phyloP scores from a whole-genome alignment of 2,113 vertebrate genomes.

The Turnix velox region DNA sequence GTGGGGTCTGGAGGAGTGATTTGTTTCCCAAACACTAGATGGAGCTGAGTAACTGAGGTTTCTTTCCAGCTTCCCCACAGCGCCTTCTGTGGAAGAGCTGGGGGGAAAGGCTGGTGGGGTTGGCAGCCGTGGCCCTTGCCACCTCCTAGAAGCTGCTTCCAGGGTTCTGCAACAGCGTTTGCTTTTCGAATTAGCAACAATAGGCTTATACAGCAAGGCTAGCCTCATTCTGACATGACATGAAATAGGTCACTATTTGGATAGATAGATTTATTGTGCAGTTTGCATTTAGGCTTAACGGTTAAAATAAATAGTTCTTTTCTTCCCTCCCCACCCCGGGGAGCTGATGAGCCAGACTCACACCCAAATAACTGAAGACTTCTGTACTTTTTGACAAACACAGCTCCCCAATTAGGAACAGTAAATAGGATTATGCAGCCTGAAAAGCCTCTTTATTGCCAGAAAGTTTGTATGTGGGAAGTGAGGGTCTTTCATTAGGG shows the following conservation, averaged over 20 bases:
- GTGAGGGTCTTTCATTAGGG: constrained; percentile 19
- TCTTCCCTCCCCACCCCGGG: constrained; percentile 70
- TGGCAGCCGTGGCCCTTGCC: neutral
- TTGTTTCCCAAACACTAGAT: constrained; percentile 74
- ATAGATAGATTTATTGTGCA: constrained; percentile 72
- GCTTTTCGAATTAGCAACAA: constrained; percentile 52
- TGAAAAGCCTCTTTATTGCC: constrained; percentile 77
- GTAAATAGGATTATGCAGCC: constrained; percentile 77
- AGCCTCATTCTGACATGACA: constrained; percentile 67
- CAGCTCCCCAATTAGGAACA: constrained; percentile 73
- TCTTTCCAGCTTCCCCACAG: neutral
- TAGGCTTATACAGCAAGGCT: constrained; percentile 64
- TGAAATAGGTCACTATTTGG: constrained; percentile 73
- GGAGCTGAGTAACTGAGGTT: constrained; percentile 69
- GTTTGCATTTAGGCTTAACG: constrained; percentile 71
- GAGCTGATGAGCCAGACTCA: constrained; percentile 69
- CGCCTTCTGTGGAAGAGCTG: neutral
- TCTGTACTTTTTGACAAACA: constrained; percentile 76
- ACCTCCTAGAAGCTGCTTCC: constrained; percentile 44
- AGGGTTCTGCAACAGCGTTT: constrained; percentile 44
- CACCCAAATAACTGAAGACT: constrained; percentile 73
- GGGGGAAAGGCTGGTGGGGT: neutral
- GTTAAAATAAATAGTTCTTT: constrained; percentile 78
- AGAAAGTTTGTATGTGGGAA: constrained; percentile 71
- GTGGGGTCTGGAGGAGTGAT: neutral